Conservation (phyloP, 2,888 invertebrate species). For the Drosophila suboccidentalis region DNA sequence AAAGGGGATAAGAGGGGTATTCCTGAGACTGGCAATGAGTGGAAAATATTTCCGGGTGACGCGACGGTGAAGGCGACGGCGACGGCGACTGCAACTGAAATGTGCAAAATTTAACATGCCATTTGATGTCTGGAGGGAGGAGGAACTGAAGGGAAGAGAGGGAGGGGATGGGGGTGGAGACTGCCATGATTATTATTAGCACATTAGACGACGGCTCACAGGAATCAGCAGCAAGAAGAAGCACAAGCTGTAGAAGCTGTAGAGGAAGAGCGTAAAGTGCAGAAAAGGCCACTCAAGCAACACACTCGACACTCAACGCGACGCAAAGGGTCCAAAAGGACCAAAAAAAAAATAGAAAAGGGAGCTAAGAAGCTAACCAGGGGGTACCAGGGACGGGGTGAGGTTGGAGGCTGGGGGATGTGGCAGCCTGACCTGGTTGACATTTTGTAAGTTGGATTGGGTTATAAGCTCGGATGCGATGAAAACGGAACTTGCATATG, state of each 20-base stretch:
- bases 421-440: conserved; percentile 63
- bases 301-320: conserved; percentile 75
- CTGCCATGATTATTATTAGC: conserved; percentile 81
- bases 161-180: background rate
- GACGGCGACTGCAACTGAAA: conserved; percentile 44
- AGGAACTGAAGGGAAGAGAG: no score
- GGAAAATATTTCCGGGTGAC: conserved; percentile 77
- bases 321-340: conserved; percentile 12
- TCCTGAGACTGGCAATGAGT: conserved; percentile 52
- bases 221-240: conserved; percentile 8
- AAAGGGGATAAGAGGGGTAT: background rate
- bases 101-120: conserved; percentile 71
- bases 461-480: conserved; percentile 55
- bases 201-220: conserved; percentile 68
- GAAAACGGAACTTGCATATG: conserved; percentile 76
- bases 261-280: conserved; percentile 68
- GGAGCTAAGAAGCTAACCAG: background rate
- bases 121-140: conserved; percentile 66
- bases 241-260: conserved; percentile 1
- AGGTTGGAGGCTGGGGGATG: background rate
- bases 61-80: conserved; percentile 46
- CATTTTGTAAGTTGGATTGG: conserved; percentile 58
- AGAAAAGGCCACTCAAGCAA: conserved; percentile 73
- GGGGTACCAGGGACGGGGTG: background rate
- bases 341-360: conserved; percentile 8